Evolutionary conservation across 2,797 vertebrate genomes (phyloP).

Genomic region (Cirrhinus mrigala): DNA sequence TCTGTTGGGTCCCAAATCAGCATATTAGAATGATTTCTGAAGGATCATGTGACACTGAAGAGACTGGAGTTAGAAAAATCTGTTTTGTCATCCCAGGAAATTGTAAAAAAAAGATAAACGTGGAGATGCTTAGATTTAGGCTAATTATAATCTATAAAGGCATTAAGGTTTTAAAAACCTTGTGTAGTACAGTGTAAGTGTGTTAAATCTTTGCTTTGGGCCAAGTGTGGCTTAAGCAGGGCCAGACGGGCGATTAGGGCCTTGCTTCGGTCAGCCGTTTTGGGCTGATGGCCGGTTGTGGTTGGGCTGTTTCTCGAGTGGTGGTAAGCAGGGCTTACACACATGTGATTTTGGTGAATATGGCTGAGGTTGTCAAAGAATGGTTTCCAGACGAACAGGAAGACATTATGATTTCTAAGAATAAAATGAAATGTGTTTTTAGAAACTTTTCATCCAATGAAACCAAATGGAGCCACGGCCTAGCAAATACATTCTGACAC

Average conservation of each 20-base stretch:
- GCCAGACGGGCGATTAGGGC: slow-evolving; percentile 45
- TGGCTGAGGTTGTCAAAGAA: slow-evolving; percentile 40
- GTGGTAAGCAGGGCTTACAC: slow-evolving; percentile 42
- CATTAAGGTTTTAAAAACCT: slow-evolving; percentile 43
- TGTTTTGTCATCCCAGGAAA: not conserved
- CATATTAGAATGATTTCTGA: not conserved
- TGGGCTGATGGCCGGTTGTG: slow-evolving; percentile 46
- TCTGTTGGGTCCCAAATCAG: not conserved
- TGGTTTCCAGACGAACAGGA: slow-evolving; percentile 22
- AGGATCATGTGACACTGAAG: not conserved
- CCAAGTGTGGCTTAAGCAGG: slow-evolving; percentile 12
- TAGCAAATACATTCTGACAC: not conserved
- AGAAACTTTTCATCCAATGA: not conserved
- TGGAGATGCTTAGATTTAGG: not conserved
- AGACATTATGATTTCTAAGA: slow-evolving; percentile 4
- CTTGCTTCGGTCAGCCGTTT: slow-evolving; percentile 48
- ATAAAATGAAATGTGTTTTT: not conserved
- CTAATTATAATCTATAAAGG: not conserved
- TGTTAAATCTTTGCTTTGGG: slow-evolving; percentile 43
- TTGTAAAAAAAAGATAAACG: not conserved
- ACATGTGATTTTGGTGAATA: slow-evolving; percentile 45
- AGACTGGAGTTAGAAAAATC: not conserved
- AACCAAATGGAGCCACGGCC: not conserved
- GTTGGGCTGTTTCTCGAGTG: slow-evolving; percentile 38
- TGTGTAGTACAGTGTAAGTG: slow-evolving; percentile 40